These are phyloP conservation scores for Manacus vitellinus DNA, from an alignment of 2,113 vertebrate genomes.

Conservation along the genomic window DNA sequence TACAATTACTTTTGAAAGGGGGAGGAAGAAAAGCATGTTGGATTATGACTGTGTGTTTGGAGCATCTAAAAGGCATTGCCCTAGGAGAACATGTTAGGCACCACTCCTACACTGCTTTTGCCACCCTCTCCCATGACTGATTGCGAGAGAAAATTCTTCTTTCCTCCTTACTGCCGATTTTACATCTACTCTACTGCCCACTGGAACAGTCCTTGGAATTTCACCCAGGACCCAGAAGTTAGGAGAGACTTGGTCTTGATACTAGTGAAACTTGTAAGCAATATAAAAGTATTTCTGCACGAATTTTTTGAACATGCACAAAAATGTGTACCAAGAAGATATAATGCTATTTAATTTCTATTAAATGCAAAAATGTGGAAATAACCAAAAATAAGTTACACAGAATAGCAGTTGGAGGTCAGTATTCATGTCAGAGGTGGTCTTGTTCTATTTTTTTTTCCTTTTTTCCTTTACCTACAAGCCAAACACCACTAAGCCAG, in stretches of 20 bases:
- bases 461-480: conserved; percentile 70
- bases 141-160: not conserved
- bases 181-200: not conserved
- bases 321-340: not conserved
- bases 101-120: not conserved
- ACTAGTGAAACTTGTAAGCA: not conserved
- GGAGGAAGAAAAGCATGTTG: not conserved
- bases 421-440: conserved; percentile 66
- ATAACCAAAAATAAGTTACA: conserved; percentile 43
- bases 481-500: conserved; percentile 73
- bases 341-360: not conserved
- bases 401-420: conserved; percentile 54
- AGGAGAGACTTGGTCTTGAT: not conserved
- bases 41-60: not conserved
- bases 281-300: not conserved
- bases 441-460: conserved; percentile 59
- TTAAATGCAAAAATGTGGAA: conserved; percentile 31
- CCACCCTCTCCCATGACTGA: not conserved
- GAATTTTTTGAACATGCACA: not conserved
- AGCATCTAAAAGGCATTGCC: not conserved
- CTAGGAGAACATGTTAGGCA: not conserved
- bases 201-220: conserved; percentile 17
- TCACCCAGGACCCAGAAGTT: not conserved
- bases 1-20: not conserved
- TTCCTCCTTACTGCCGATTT: not conserved